Conservation (phyloP, 92 coral and sea anemone species). For the Palythoa caribaeorum region DNA sequence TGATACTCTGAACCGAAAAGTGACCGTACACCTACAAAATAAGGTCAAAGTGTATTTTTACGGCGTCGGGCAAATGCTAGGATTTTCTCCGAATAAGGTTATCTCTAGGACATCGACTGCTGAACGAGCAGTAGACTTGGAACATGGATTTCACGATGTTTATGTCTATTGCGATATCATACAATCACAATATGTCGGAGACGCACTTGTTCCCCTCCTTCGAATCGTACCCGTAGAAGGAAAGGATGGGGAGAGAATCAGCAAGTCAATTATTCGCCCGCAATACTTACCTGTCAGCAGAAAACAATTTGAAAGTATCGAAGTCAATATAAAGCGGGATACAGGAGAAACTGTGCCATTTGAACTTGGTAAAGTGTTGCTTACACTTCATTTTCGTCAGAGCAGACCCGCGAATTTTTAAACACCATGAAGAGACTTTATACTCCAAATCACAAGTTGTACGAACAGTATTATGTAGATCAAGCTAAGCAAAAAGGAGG, state of each 20-base stretch:
- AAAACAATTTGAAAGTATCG: slow-evolving; percentile 57
- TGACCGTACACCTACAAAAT: too few species aligned
- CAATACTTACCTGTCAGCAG: slow-evolving; percentile 71
- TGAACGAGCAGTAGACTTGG: too few species aligned
- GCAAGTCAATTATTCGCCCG: slow-evolving; percentile 48
- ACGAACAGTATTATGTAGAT: slow-evolving; percentile 36
- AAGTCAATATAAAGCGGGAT: slow-evolving; percentile 69
- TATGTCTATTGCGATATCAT: slow-evolving; percentile 63
- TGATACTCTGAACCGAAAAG: too few species aligned
- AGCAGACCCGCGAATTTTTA: too few species aligned
- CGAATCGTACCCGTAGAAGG: slow-evolving; percentile 65
- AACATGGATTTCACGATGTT: too few species aligned
- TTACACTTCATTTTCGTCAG: slow-evolving; percentile 64
- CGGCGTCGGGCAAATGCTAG: too few species aligned
- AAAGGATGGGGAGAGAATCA: slow-evolving; percentile 25
- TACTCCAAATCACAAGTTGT: slow-evolving; percentile 12
- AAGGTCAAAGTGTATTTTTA: too few species aligned
- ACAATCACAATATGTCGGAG: slow-evolving; percentile 63
- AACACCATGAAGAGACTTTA: slow-evolving; percentile 16
- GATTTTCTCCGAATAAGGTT: too few species aligned
- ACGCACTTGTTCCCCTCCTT: slow-evolving; percentile 50
- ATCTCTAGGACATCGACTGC: slow-evolving; percentile 60
- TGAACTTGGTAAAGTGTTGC: slow-evolving; percentile 51
- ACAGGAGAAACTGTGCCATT: slow-evolving; percentile 65
- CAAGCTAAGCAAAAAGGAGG: slow-evolving; percentile 73